phyloP scores from a whole-genome alignment of 2,888 invertebrate genomes.

The Eupithecia centaureata region DNA sequence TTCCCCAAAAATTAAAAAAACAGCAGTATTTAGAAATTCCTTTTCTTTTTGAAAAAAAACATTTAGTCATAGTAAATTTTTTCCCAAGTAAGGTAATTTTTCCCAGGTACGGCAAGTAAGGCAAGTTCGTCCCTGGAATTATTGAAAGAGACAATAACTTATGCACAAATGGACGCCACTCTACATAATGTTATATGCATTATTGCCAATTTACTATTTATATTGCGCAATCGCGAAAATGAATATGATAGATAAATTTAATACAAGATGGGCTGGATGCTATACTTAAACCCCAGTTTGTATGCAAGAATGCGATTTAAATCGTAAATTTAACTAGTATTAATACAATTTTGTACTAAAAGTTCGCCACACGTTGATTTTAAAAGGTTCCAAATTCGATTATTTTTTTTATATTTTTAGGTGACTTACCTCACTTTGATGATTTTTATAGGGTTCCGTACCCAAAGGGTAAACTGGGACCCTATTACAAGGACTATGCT shows the following conservation, averaged over 20 bases:
- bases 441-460: too few relatives aligned
- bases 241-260: conserved; percentile 11
- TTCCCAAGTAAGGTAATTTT: too few relatives aligned
- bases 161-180: conserved; percentile 15
- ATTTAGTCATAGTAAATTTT: too few relatives aligned
- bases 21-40: too few relatives aligned
- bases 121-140: conserved; percentile 1
- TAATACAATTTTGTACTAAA: background rate
- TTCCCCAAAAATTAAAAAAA: too few relatives aligned
- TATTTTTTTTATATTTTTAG: too few relatives aligned
- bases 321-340: background rate
- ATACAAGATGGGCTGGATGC: background rate
- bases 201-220: background rate
- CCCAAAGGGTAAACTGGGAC: too few relatives aligned
- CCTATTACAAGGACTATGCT: too few relatives aligned
- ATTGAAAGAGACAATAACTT: conserved; percentile 7
- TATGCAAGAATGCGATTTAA: conserved; percentile 12
- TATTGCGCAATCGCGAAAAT: background rate
- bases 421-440: too few relatives aligned
- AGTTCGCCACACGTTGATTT: background rate
- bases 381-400: too few relatives aligned
- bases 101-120: too few relatives aligned
- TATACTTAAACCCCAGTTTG: background rate
- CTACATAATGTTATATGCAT: background rate
- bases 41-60: too few relatives aligned